Evolutionary conservation across 2,113 vertebrate species (phyloP), one percentile per base, ranked within the genome.

Genomic region (Elaphurus davidianus): DNA sequence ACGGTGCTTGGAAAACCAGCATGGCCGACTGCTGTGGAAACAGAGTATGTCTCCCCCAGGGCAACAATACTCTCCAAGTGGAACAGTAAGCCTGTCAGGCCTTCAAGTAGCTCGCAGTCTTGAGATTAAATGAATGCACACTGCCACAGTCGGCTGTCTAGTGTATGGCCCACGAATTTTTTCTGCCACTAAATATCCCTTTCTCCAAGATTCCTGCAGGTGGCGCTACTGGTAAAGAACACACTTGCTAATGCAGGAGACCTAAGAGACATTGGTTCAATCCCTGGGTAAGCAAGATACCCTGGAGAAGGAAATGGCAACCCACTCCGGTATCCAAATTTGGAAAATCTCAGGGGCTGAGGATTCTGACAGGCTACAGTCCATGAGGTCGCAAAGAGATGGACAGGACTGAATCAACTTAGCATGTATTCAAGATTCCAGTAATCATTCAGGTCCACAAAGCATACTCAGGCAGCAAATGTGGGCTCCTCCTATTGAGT

Each of bases 141-240:
- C 13, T 43, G 33, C 87, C 40, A 59, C 25, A 0, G 0, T 74
- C 25, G 1, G 0, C 7, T 9, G 16, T 64, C 30, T 17, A 16
- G 30, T n/a, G 14, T 64, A 19, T 19, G 64, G 64, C 15, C 23
- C 43, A 85, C 4, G 3, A 50, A 87, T 78, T 16, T 17, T 87
- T 87, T 11, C 10, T 40, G 16, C 33, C 40, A 30, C 33, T n/a
- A 52, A 81, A 60, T 36, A 81, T 14, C 33, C 57, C 23, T 40
- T 10, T 50, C 45, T 7, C 23, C 23, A 50, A 82, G 2, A n/a
- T 62, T 91, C 76, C 47, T 67, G 64, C 64, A 67, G 64, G 64
- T n/a, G 64, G 33, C 33, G 64, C 64, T 67, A 19, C 16, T 19
- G 64, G 64, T 10, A n/a, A 67, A 67, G 64, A 19, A 67, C 64